Evolutionary conservation across 2,113 vertebrate species (phyloP), one percentile per base, ranked within the genome.

Genomic region (Ursus arctos): DNA sequence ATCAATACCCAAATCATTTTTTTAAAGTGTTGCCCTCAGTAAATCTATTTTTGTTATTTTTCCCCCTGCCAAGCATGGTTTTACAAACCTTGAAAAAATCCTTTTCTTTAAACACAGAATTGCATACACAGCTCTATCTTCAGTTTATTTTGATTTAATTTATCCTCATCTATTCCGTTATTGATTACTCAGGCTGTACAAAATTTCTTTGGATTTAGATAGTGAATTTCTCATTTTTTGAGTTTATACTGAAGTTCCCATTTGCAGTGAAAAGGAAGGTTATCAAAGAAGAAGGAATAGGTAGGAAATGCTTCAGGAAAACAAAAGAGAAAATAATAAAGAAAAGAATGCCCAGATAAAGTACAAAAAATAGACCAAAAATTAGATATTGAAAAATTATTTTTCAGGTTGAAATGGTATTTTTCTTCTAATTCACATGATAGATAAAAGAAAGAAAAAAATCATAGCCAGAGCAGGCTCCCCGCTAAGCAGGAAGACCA

Each of bases 1-100:
- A 99, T 99, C 98, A 98, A 99, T 98, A 99, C 93, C 96, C 98
- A 98, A 98, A 98, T 99, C 98, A 97, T 98, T 98, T 96, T 79
- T 79, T 79, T 82, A 95, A 98, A 98, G 83, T 80, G 94, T 98
- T 98, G 91, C 96, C 98, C 98, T 98, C 94, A 76, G 98, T 98
- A 98, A 98, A 98, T 98, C 98, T 97, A 84, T 95, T 94, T 97
- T 96, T 90, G 86, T 94, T 92, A 65, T 95, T 80, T 87, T 95
- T 18, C 33, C 47, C 88, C n/a, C 74, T 89, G 94, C 84, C 91
- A 83, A 55, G 31, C 19, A 19, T 59, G n/a, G 81, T 74, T 83
- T 92, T 93, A 79, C 49, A 82, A 95, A 97, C 49, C 51, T 74
- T 55, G 47, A 43, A 88, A 79, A 61, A 76, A 81, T 19, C 13